These are phyloP conservation scores for Entomyzon cyanotis DNA, from an alignment of 2,113 vertebrate species.

Conservation along the genomic window DNA sequence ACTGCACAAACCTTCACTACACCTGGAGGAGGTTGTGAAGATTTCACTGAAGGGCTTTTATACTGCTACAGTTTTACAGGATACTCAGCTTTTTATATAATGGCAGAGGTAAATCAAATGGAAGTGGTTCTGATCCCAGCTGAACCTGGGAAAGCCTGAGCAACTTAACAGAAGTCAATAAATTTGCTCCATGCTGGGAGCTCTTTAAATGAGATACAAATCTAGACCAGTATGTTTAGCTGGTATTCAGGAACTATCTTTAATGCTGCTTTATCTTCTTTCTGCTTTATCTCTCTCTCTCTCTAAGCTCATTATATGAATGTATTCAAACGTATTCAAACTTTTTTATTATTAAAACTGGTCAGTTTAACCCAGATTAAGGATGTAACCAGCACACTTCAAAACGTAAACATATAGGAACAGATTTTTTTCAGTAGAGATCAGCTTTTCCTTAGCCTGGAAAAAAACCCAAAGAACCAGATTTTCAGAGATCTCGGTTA, in stretches of 20 bases:
- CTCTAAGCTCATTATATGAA: conserved; percentile 57
- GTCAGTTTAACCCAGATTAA: conserved; percentile 58
- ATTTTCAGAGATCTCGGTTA: neutral
- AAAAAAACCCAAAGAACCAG: neutral
- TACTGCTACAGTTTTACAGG: neutral
- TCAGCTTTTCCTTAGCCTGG: neutral
- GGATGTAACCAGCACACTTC: conserved; percentile 27
- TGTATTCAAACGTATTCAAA: conserved; percentile 54
- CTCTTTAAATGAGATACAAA: conserved; percentile 44
- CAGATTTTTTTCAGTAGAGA: conserved; percentile 10
- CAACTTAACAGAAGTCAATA: neutral
- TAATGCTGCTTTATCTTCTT: conserved; percentile 61
- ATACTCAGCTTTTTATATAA: neutral
- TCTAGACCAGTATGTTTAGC: conserved; percentile 36
- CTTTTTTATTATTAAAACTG: conserved; percentile 53
- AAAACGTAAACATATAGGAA: conserved; percentile 37
- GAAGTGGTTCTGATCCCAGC: conserved; percentile 3
- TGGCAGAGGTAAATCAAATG: neutral
- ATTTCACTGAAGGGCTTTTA: neutral
- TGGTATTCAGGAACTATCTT: conserved; percentile 46
- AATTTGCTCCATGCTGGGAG: neutral
- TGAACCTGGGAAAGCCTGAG: neutral
- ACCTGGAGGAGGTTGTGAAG: neutral
- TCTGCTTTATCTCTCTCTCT: conserved; percentile 52
- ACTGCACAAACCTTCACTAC: neutral